These are phyloP conservation scores for Charadrius vociferus DNA, from an alignment of 2,113 vertebrate genomes.

Conservation along the genomic window DNA sequence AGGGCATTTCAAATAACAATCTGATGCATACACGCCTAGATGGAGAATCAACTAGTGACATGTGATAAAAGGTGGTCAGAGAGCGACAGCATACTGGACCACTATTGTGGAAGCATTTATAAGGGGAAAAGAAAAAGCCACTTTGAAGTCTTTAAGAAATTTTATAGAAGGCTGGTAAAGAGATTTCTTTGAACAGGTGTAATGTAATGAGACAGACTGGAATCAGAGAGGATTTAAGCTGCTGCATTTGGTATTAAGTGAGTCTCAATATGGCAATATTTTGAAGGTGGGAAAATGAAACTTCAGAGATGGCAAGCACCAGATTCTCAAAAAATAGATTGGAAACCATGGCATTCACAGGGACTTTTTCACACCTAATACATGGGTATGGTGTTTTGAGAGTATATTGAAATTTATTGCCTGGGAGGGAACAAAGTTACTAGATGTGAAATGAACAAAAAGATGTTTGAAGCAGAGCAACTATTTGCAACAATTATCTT, in stretches of 20 bases:
- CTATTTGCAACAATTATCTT: not conserved
- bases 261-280: slow-evolving; percentile 1
- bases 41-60: not conserved
- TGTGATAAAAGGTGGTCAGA: not conserved
- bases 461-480: not conserved
- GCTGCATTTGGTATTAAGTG: not conserved
- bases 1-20: not conserved
- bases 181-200: not conserved
- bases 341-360: not conserved
- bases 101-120: not conserved
- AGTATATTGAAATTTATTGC: not conserved
- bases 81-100: not conserved
- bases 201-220: not conserved
- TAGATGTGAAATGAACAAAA: not conserved
- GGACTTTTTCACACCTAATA: not conserved
- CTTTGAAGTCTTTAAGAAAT: not conserved
- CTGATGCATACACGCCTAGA: not conserved
- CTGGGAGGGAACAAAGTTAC: not conserved
- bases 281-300: slow-evolving; percentile 15
- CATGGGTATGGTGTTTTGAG: not conserved
- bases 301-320: not conserved
- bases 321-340: not conserved
- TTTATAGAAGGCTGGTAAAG: not conserved
- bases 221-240: not conserved
- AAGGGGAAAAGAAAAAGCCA: fast-evolving